Evolutionary conservation across 2,113 vertebrate species (phyloP), one percentile per base, ranked within the genome.

Genomic region (Galeopterus variegatus): DNA sequence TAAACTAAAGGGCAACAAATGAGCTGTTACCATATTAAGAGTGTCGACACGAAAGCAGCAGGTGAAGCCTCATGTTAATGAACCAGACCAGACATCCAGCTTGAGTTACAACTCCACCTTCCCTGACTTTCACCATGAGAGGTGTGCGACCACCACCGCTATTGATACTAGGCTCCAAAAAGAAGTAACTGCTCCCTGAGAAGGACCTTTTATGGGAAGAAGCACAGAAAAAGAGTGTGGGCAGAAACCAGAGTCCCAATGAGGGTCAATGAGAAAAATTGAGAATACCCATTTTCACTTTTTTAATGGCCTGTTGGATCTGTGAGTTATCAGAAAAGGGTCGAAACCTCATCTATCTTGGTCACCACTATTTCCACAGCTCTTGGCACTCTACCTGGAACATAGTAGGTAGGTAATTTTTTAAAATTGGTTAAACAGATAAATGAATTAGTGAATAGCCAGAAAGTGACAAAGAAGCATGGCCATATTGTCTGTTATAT

Each of bases 381-480:
- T 83, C 9, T 70, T 79, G 41, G 6, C 45, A 90, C 33, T 75
- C 83, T 70, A 83, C 76, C 76, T 84, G 24, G 77, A 92, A 65
- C 45, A 18, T 19, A 79, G 23, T 14, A 93, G 52, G 7, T n/a
- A 81, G 31, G 28, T 50, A 15, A 45, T 58, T 23, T 56, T 58
- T 23, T 56, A 79, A 85, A 86, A 36, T 28, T 64, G 19, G 1
- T 82, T 85, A 18, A 82, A 31, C 52, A 60, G 69, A 93, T 64
- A 83, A 94, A 56, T 64, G 65, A 83, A 56, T 88, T 81, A 88
- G 85, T 67, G 26, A 95, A 70, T 33, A 96, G 18, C 62, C 48
- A 88, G 17, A 96, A 96, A 88, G 88, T 93, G 13, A 56, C 41
- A 70, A 81, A 50, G 28, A 94, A 62, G n/a, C n/a, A 24, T 64